Base-by-base conservation (phyloP, 2,888 invertebrate genomes). In the Volucella inflata region DNA sequence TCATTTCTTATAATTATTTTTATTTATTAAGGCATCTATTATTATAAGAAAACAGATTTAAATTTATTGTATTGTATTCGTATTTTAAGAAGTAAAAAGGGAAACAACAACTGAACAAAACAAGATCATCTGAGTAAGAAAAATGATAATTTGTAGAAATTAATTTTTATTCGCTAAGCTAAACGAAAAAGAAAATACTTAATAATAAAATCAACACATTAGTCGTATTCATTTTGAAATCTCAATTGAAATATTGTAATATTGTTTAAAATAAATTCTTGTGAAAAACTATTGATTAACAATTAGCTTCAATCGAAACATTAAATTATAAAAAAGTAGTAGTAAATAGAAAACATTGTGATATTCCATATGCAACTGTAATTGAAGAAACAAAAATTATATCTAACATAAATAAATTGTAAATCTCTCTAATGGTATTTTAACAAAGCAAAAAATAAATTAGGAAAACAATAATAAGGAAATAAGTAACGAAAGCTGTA, bases 51-150 rank as follows among this genome's bases (percentile, higher is more conserved):
- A 65, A 60, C 68, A 59, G 79, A 64, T 44, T 78, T 57, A 55
- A 78, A 77, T 67, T 78, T 50, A 87, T 74, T 78, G 59, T 64
- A 57, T 21, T 59, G 53, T 84, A 84, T 84, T 80, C n/a, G 30
- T 76, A 84, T 84, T 80, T 59, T n/a, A 64, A 77, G 46, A 14
- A 10, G 14, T 51, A 59, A 84, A 79, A 60, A 44, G 57, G 65
- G 14, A 30, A 64, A 42, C 42, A 67, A 59, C 11, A 21, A 51
- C 36, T 8, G 65, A 51, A 17, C 16, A 51, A 75, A 55, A 40
- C 30, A 17, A 17, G 62, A 64, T 50, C 14, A 46, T 62, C 21
- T 50, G 50, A 68, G 46, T 57, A 76, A n/a, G n/a, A 72, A 30
- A 74, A 50, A 65, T 76, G 51, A 44, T 79, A 68, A 62, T 57